A percentile compares a stretch with the other conserved stretches of the same genome.
These are phyloP conservation scores for Euplexia lucipara DNA, from an alignment of 2,888 invertebrate genomes.

Conservation along the genomic window DNA sequence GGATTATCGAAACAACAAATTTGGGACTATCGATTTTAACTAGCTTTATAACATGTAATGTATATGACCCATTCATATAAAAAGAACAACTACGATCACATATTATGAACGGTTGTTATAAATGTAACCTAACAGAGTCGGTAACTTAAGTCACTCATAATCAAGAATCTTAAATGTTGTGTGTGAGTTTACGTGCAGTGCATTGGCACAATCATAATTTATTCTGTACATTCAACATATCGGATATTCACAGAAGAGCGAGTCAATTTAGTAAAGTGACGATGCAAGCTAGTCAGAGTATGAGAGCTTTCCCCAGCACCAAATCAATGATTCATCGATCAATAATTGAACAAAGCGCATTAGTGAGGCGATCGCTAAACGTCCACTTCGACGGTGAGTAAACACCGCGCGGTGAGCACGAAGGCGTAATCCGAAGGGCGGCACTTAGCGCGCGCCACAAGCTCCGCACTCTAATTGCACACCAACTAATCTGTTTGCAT, in stretches of 20 bases:
- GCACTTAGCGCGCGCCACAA: slow-evolving; percentile 88
- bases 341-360: slow-evolving; percentile 84
- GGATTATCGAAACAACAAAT: neutral
- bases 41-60: neutral
- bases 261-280: slow-evolving; percentile 47
- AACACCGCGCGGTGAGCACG: slow-evolving; percentile 75
- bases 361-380: slow-evolving; percentile 83
- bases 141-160: neutral
- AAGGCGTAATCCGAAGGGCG: slow-evolving; percentile 88
- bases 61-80: neutral
- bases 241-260: slow-evolving; percentile 45
- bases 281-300: slow-evolving; percentile 48
- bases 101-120: slow-evolving; percentile 3
- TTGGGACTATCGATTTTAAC: neutral
- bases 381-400: slow-evolving; percentile 84
- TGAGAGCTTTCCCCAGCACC: slow-evolving; percentile 54
- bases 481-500: slow-evolving; percentile 88
- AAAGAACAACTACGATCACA: slow-evolving; percentile 5
- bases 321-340: slow-evolving; percentile 83
- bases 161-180: neutral
- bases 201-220: slow-evolving; percentile 5
- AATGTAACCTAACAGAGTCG: neutral
- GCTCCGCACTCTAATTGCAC: slow-evolving; percentile 87
- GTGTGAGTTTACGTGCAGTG: neutral
- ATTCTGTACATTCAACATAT: slow-evolving; percentile 24